Conservation (phyloP, 2,888 invertebrate genomes). For the Drosophila siamana region DNA sequence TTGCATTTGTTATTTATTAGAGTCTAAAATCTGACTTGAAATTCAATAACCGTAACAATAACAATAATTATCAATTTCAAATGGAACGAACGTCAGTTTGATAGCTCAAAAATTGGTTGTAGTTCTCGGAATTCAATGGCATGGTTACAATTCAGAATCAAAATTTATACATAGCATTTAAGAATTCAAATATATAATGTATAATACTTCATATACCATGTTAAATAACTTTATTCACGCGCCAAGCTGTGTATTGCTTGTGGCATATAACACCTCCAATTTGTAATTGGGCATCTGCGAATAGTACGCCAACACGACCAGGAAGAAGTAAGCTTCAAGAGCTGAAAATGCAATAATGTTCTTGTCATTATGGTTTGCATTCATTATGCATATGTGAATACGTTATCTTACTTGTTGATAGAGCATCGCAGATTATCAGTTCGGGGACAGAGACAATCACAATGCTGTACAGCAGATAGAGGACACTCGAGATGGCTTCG, state of each 20-base stretch:
- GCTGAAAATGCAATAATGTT: too few relatives aligned
- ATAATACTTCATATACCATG: constrained; percentile 10
- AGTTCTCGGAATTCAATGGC: constrained; percentile 74
- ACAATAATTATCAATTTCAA: not conserved
- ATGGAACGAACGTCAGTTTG: constrained; percentile 8
- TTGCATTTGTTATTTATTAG: constrained; percentile 55
- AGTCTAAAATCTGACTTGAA: not conserved
- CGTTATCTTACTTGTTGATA: constrained; percentile 42
- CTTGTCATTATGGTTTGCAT: too few relatives aligned
- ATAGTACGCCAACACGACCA: constrained; percentile 45
- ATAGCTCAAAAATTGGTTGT: constrained; percentile 83
- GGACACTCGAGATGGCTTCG: not conserved
- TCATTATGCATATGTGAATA: too few relatives aligned
- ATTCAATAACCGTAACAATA: not conserved
- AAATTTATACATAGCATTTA: constrained; percentile 6
- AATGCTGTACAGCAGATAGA: constrained; percentile 28
- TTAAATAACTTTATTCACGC: not conserved
- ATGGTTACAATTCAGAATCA: constrained; percentile 47
- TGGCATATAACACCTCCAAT: constrained; percentile 50
- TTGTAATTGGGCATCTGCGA: constrained; percentile 29
- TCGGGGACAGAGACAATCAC: not conserved
- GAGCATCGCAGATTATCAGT: constrained; percentile 14
- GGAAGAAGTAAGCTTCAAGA: constrained; percentile 52
- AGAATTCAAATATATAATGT: constrained; percentile 32
- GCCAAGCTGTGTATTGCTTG: not conserved